Evolutionary conservation across 2,113 vertebrate genomes (phyloP), one percentile per base, ranked within the genome.

Genomic region (Mesitornis unicolor): DNA sequence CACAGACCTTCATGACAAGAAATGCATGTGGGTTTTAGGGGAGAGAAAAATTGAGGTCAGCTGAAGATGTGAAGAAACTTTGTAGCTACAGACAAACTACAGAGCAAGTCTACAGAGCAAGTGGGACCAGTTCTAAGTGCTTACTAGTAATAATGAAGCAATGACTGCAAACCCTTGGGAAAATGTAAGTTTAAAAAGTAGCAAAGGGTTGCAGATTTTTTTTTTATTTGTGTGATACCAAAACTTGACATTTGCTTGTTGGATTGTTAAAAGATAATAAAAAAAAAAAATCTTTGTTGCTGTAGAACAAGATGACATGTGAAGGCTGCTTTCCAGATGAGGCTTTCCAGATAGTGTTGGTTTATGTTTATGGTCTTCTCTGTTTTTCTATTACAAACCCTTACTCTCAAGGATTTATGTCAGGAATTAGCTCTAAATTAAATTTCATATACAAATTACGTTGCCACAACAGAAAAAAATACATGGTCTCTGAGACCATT

Each of bases 381-480:
- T 47, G 3, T 77, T 79, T 81, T 76, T 84, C 42, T 74, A 10
- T 63, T 84, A 47, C 16, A 69, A 90, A 80, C 6, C 20, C n/a
- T 76, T 64, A n/a, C 2, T 48, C 24, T 71, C 47, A 75, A 56
- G 57, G 47, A 86, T 81, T 67, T 69, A 75, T 43, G 3, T 35
- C 47, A 89, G 68, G 26, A 87, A 92, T 78, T 48, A 91, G 6
- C 16, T 87, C 45, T 89, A 51, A 92, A 86, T 60, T 89, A 78
- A 70, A 48, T 71, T 87, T 82, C 36, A 64, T 64, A 68, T 28
- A 60, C 11, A 90, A 84, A 94, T 59, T 57, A 48, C 2, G 0
- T 81, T 86, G 43, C 33, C 43, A 67, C 38, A 84, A 53, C 21
- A 73, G 35, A 35, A 71, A 89, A 56, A 61, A 56, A 22, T 1